Evolutionary conservation across 1,140 invertebrate genomes (phyloP), one percentile per base, ranked within the genome.

Genomic region (Leptinotarsa texana): DNA sequence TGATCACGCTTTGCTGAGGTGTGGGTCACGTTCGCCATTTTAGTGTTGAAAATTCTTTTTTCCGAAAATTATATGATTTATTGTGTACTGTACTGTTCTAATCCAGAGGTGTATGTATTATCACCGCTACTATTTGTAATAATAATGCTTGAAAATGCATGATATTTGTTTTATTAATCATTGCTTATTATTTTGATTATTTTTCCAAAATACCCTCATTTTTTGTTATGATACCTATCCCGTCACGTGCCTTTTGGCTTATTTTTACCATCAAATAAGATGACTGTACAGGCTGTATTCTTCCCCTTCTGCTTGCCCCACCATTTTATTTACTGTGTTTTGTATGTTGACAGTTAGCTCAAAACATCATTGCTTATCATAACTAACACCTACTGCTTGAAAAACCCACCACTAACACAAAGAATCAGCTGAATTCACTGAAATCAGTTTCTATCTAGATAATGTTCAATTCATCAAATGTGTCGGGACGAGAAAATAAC

Each of bases 61-160:
- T 69, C 62, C 80, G 77, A 79, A 74, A 71, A 82, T 83, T 80
- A 80, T 83, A 82, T 81, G 87, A 88, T 87, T 86, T 87, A 88
- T 85, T 87, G 85, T 88, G 86, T 89, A 89, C 85, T 86, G 87
- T 89, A 89, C 87, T 85, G 88, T 86, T 87, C 86, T 87, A 86
- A 88, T 83, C 81, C 82, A 80, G 82, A 84, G 83, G 83, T 85
- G 83, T 84, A 84, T 84, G 83, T 81, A 81, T 82, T 79, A 83
- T 84, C 82, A 84, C 88, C 88, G 90, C 91, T 91, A 92, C 91
- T 90, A 89, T 90, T 90, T 90, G 90, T 92, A 92, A 93, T 93
- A 92, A 92, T 92, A 92, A 93, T 92, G 91, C 91, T 92, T 90
- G 91, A 91, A 89, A 91, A 92, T 93, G 91, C 91, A 93, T 93